Base-by-base conservation (phyloP, 2,113 vertebrate genomes). In the Macroglossus sobrinus region DNA sequence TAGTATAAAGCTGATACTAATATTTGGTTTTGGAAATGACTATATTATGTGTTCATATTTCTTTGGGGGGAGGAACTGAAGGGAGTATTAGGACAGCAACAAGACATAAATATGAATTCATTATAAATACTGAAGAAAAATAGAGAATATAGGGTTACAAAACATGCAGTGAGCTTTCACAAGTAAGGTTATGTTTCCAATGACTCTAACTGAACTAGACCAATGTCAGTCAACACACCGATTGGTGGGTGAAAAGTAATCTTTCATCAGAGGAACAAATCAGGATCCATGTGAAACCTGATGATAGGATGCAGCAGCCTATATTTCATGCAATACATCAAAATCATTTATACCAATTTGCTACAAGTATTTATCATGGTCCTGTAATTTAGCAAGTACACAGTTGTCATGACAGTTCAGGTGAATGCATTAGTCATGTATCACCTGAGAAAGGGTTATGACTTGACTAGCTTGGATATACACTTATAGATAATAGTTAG, bases 81-180 rank as follows among this genome's bases (percentile, higher is more conserved):
- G 59, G 24, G 10, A 4, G 21, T 28, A 7, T 89, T 74, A 89
- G 9, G 7, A 85, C 55, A 92, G 33, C 33, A n/a, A 80, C 7
- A 82, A 66, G 61, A 89, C 7, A 96, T 66, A 82, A 93, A 91
- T 50, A 40, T 12, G 28, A 75, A 75, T 74, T 3, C 7, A 92
- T 2, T 40, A 78, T 35, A 33, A 84, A 33, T 21, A 93, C 4
- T 59, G 50, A 69, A 84, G 64, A 45, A 45, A 90, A 74, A 95
- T 64, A 0, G 86, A 21, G 6, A 96, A 76, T 38, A 40, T 26
- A 96, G 6, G 28, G 45, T 57, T 61, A 84, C 3, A 84, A 74
- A 95, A 40, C 7, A 63, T 84, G 93, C 71, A 97, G 30, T 97
- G 35, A 11, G 11, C 95, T 97, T 97, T 86, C 84, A 96, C 97